Conservation (phyloP, 2,113 vertebrate genomes). For the Dipodomys merriami region DNA sequence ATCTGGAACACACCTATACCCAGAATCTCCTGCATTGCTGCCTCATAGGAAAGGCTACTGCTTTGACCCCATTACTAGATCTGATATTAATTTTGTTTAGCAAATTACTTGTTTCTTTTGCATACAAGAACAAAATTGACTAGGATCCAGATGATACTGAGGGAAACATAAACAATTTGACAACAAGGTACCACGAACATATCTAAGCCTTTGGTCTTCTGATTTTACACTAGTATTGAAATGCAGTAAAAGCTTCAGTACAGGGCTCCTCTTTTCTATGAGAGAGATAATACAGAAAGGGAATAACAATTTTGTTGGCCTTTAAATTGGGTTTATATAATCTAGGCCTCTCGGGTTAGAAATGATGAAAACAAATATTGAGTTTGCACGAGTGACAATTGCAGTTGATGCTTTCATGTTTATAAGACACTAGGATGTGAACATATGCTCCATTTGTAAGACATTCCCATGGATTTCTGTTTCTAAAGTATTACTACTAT, state of each 20-base stretch:
- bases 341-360: constrained; percentile 83
- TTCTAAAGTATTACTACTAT: constrained; percentile 62
- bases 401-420: constrained; percentile 81
- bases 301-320: constrained; percentile 76
- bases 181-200: not conserved
- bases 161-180: not conserved
- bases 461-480: constrained; percentile 76
- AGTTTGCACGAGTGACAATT: constrained; percentile 82
- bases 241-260: constrained; percentile 70
- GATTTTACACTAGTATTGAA: constrained; percentile 73
- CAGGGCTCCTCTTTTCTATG: constrained; percentile 70
- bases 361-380: constrained; percentile 87
- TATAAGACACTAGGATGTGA: constrained; percentile 78
- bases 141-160: not conserved
- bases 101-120: constrained; percentile 29
- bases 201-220: constrained; percentile 69
- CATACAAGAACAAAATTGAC: constrained; percentile 10
- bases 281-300: constrained; percentile 71
- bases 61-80: constrained; percentile 46
- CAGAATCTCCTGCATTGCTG: not conserved
- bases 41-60: not conserved
- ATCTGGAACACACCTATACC: too few relatives aligned
- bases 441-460: constrained; percentile 79
- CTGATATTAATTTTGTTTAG: constrained; percentile 9
- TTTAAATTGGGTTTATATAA: constrained; percentile 82